phyloP scores from a whole-genome alignment of 1,140 invertebrate species.

The Pectinophora gossypiella region DNA sequence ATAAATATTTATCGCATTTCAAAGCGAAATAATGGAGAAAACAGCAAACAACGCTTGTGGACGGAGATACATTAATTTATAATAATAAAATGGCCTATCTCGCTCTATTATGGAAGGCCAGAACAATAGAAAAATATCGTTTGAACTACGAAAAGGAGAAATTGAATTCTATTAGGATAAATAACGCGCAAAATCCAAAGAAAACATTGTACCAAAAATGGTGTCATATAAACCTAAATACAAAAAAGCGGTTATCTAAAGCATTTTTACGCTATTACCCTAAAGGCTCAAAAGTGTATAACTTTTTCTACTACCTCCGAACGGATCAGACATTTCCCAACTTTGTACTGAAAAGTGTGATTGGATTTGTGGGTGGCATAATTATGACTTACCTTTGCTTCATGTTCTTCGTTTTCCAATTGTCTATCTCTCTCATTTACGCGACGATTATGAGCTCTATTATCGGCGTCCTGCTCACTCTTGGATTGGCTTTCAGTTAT shows the following conservation, averaged over 20 bases:
- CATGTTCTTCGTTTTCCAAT: constrained; percentile 79
- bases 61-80: neutral
- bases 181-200: constrained; percentile 44
- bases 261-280: constrained; percentile 47
- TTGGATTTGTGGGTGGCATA: constrained; percentile 78
- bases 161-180: constrained; percentile 64
- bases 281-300: constrained; percentile 56
- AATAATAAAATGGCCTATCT: constrained; percentile 41
- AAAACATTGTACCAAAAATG: constrained; percentile 63
- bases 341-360: constrained; percentile 76
- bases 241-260: constrained; percentile 51
- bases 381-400: constrained; percentile 80
- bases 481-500: constrained; percentile 81
- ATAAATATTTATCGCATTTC: too few species aligned
- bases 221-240: constrained; percentile 52
- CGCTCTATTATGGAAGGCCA: constrained; percentile 64
- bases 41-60: neutral
- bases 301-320: constrained; percentile 62
- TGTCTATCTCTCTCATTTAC: constrained; percentile 73
- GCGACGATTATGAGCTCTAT: constrained; percentile 78
- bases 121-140: constrained; percentile 59
- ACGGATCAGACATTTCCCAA: constrained; percentile 77
- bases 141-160: constrained; percentile 72
- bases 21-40: neutral
- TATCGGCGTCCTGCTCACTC: constrained; percentile 78